Base-by-base conservation (phyloP, 2,797 vertebrate species). In the Myripristis murdjan region DNA sequence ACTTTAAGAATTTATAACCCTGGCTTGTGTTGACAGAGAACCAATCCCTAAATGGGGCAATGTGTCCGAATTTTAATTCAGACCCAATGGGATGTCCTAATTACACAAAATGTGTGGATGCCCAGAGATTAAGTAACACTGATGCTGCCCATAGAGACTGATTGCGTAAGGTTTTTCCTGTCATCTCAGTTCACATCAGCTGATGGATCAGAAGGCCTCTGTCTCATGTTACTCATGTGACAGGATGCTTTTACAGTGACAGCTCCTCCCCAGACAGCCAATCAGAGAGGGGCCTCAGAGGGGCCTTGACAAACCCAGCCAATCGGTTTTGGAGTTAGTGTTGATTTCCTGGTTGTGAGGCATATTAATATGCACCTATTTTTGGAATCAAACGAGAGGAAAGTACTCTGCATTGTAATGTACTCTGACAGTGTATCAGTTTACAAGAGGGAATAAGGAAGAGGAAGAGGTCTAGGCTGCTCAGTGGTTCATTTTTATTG, bases 201-300 rank as follows among this genome's bases (percentile, higher is more conserved):
- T 73, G 49, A 31, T 39, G 48, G 69, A 76, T 79, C 77, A 78
- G 18, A 81, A 63, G 15, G 58, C 46, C 53, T 1, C 44, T 33
- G 60, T 60, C 62, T 55, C 49, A 31, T 46, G 60, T 65, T 52
- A 3, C 66, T 66, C 73, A 80, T 83, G 79, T 90, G 85, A 91
- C 81, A n/a, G 46, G 72, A 90, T 87, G 86, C 88, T 79, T 59
- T 33, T 72, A 66, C 22, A 75, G 75, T 65, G 58, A 81, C 61
- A 67, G 16, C 70, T 70, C 37, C 46, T 68, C 49, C 74, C 64
- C 56, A 24, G 33, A 51, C 64, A 75, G 68, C 93, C 83, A 91
- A 89, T 93, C 81, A 20, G 18, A 4, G 20, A n/a, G n/a, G n/a
- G n/a, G n/a, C n/a, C n/a, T 46, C 46, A 9, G 69, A 62, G 57